phyloP scores from a whole-genome alignment of 2,797 vertebrate species.

The Neoniphon sammara region DNA sequence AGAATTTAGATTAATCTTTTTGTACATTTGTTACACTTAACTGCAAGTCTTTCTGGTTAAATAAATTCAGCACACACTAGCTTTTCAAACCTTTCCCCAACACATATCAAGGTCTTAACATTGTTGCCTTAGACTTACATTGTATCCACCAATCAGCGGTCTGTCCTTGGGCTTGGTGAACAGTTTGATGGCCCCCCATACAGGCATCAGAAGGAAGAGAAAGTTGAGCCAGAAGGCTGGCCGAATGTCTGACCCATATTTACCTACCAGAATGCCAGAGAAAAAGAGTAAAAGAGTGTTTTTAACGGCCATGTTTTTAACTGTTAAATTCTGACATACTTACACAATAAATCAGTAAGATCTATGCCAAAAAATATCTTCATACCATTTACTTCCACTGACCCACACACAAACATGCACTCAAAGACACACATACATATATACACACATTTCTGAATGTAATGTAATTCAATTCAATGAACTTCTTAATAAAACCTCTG shows the following conservation, averaged over 20 bases:
- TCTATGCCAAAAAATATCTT: neutral
- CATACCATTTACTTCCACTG: neutral
- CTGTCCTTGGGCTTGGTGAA: slow-evolving; percentile 81
- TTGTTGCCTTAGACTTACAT: slow-evolving; percentile 76
- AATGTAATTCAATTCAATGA: slow-evolving; percentile 26
- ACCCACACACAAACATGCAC: neutral
- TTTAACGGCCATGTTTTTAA: neutral
- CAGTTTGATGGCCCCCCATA: slow-evolving; percentile 84
- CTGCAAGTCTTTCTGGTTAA: slow-evolving; percentile 4
- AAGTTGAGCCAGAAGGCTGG: slow-evolving; percentile 89
- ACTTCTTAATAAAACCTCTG: slow-evolving; percentile 21
- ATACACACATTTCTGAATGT: slow-evolving; percentile 9
- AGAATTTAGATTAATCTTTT: no score
- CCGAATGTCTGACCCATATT: slow-evolving; percentile 89
- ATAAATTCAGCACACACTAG: slow-evolving; percentile 16
- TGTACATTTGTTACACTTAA: neutral
- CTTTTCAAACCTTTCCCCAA: slow-evolving; percentile 5
- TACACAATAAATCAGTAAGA: neutral
- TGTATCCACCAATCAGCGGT: slow-evolving; percentile 75
- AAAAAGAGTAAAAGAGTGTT: neutral
- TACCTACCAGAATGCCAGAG: slow-evolving; percentile 80
- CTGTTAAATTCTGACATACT: slow-evolving; percentile 11
- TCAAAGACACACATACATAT: neutral
- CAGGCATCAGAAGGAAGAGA: slow-evolving; percentile 85
- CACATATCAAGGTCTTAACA: slow-evolving; percentile 3